Evolutionary conservation across 2,888 invertebrate species (phyloP).

Genomic region (Erpobdella octoculata): DNA sequence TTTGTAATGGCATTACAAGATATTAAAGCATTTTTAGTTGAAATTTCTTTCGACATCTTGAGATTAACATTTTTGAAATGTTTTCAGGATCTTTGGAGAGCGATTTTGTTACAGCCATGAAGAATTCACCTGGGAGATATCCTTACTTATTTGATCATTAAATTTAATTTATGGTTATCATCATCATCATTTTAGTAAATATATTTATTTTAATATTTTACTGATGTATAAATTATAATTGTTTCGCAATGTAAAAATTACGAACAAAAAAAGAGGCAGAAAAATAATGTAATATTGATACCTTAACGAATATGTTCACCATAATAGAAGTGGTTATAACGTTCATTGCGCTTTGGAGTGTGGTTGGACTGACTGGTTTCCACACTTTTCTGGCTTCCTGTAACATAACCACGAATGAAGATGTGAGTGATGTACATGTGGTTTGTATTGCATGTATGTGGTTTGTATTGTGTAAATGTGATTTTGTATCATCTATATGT

Average conservation of each 20-base stretch:
- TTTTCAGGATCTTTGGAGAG: constrained; percentile 33
- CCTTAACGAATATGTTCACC: constrained; percentile 37
- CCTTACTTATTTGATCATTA: constrained; percentile 41
- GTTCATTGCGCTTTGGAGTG: constrained; percentile 97
- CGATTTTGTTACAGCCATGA: constrained; percentile 72
- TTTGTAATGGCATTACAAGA: not conserved
- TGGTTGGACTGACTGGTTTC: constrained; percentile 94
- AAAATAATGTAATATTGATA: not conserved
- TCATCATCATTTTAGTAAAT: not conserved
- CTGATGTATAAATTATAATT: too few relatives aligned
- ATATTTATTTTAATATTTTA: not conserved
- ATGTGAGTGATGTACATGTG: constrained; percentile 66
- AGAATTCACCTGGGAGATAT: constrained; percentile 75
- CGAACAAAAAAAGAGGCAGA: too few relatives aligned
- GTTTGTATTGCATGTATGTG: not conserved
- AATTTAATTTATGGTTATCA: not conserved
- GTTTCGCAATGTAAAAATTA: too few relatives aligned
- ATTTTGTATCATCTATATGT: not conserved
- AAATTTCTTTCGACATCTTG: not conserved
- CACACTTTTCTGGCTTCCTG: constrained; percentile 95
- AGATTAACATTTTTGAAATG: not conserved
- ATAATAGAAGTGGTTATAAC: constrained; percentile 50
- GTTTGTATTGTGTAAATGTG: too few relatives aligned
- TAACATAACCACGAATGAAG: constrained; percentile 99
- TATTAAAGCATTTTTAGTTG: too few relatives aligned